Evolutionary conservation across 2,797 vertebrate genomes (phyloP), one percentile per base, ranked within the genome.

Genomic region (Sorex maritimensis): DNA sequence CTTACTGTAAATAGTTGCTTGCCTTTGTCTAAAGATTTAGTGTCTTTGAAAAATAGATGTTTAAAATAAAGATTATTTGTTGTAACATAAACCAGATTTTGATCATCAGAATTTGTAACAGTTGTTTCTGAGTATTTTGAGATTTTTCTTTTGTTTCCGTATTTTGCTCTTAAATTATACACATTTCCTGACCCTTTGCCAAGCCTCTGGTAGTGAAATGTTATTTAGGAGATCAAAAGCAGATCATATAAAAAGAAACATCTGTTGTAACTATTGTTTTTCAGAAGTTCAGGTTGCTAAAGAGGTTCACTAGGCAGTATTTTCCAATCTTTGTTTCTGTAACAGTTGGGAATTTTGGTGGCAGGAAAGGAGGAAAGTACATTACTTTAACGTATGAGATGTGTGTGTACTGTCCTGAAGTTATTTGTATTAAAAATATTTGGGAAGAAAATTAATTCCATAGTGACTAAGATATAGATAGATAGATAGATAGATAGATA

Each of bases 201-300:
- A 96, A 96, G 74, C 6, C 74, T 21, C 49, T 93, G 52, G 55
- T 90, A 94, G 83, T 86, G 90, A 87, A 86, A 71, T 61, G 86
- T 95, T 94, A 83, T 92, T 97, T 95, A 88, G 73, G 81, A 92
- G 86, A 95, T 91, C 93, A 95, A 96, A 93, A 71, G 89, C 71
- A 92, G 81, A 92, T 95, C 88, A 65, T 93, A 55, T 65, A 90
- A 95, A 92, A 95, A 52, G 88, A 95, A 96, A 94, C 86, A 93
- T 93, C 88, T 96, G 94, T 78, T 93, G 67, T 77, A 94, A n/a
- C 72, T 87, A 91, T 94, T 95, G 86, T 96, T 96, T 95, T 89
- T 80, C 46, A 74, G 82, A 90, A 86, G 86, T 94, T 95, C 88
- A 78, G 63, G 74, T 89, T 94, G 86, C 67, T 73, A 4, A 55